These are phyloP conservation scores for Catalaphyllia jardinei DNA, from an alignment of 64 coral and sea anemone genomes.

Conservation along the genomic window DNA sequence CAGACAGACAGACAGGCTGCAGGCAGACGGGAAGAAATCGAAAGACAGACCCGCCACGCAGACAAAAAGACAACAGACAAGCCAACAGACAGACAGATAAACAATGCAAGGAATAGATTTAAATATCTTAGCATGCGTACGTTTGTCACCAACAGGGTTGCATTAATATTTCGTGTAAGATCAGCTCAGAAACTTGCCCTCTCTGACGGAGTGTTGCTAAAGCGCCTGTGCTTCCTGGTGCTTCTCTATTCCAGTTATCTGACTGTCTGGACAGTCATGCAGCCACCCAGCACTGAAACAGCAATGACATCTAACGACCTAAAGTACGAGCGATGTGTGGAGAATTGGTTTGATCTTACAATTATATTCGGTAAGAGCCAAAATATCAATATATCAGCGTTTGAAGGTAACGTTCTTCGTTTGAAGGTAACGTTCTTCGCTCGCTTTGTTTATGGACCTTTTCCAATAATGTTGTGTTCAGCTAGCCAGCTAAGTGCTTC, in stretches of 20 bases:
- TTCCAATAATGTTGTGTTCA: background rate
- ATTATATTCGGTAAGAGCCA: conserved; percentile 16
- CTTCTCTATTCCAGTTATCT: conserved; percentile 36
- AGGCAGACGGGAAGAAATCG: background rate
- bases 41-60: background rate
- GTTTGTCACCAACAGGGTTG: conserved; percentile 42
- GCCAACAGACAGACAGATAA: background rate
- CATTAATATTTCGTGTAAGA: conserved; percentile 72
- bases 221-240: conserved; percentile 31
- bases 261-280: conserved; percentile 50
- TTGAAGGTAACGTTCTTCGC: background rate
- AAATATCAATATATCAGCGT: background rate
- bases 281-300: conserved; percentile 12
- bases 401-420: background rate
- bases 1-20: background rate
- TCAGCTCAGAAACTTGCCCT: conserved; percentile 59
- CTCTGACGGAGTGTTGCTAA: conserved; percentile 55
- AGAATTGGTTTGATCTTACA: conserved; percentile 46
- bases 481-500: too few relatives aligned
- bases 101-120: background rate
- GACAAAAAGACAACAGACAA: background rate
- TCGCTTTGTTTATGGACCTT: background rate
- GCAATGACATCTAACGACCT: conserved; percentile 40
- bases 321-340: conserved; percentile 46
- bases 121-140: background rate